phyloP scores from a whole-genome alignment of 2,797 vertebrate species.

The Enteromius thamalakanensis region DNA sequence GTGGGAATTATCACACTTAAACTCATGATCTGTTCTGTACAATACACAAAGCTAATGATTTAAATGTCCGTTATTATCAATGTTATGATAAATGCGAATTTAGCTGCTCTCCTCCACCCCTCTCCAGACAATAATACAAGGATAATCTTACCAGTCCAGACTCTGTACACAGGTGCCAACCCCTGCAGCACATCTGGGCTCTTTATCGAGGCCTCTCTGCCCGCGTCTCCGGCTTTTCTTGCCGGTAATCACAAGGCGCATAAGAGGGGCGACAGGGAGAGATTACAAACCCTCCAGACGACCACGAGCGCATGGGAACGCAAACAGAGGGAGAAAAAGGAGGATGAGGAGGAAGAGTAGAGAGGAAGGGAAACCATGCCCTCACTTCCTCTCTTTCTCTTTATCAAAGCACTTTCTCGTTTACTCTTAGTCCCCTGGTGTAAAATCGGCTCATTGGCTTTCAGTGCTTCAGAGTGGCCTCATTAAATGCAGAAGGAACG shows the following conservation, averaged over 20 bases:
- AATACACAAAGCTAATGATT: constrained; percentile 7
- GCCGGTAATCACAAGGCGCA: constrained; percentile 67
- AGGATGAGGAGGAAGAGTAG: constrained; percentile 43
- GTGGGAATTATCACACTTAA: background rate
- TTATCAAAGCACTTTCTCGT: constrained; percentile 55
- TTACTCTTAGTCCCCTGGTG: background rate
- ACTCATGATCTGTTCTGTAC: background rate
- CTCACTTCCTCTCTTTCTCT: constrained; percentile 76
- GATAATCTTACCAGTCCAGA: constrained; percentile 56
- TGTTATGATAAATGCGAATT: constrained; percentile 42
- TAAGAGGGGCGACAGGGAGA: constrained; percentile 54
- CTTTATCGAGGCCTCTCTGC: constrained; percentile 74
- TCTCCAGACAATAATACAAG: constrained; percentile 63
- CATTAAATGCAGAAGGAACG: constrained; percentile 15
- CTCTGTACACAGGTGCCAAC: constrained; percentile 53
- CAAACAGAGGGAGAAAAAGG: constrained; percentile 56
- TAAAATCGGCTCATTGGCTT: constrained; percentile 10
- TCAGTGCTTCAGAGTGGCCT: constrained; percentile 3
- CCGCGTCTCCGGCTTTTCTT: constrained; percentile 60
- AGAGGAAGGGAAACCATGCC: constrained; percentile 69
- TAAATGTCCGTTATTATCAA: constrained; percentile 34
- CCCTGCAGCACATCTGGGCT: constrained; percentile 71
- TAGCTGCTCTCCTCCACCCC: constrained; percentile 50
- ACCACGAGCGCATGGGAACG: constrained; percentile 68
- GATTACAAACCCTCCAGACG: constrained; percentile 73